phyloP scores from a whole-genome alignment of 2,113 vertebrate species.

The Mus spicilegus region DNA sequence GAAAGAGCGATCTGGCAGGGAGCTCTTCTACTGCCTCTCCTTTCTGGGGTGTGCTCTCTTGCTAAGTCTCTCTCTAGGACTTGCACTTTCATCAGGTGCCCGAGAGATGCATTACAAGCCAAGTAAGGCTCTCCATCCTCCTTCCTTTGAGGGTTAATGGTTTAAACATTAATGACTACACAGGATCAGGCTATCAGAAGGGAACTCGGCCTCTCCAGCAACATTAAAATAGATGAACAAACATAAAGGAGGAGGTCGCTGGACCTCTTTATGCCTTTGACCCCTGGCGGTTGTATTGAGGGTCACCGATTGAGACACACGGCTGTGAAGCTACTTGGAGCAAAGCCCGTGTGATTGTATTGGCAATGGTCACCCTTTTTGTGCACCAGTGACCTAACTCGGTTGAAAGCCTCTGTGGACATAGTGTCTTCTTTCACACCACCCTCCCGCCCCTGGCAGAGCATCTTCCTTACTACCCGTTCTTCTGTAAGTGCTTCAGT shows the following conservation, averaged over 20 bases:
- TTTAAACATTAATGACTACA: constrained; percentile 59
- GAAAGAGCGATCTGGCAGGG: not conserved
- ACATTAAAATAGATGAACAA: constrained; percentile 61
- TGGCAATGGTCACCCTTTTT: constrained; percentile 34
- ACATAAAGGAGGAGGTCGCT: constrained; percentile 65
- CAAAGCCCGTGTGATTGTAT: constrained; percentile 52
- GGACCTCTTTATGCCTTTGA: constrained; percentile 70
- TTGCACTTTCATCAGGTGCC: not conserved
- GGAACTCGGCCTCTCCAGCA: constrained; percentile 60
- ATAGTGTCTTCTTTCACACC: not conserved
- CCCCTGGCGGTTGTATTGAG: constrained; percentile 60
- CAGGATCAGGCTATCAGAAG: constrained; percentile 65
- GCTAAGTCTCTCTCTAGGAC: not conserved
- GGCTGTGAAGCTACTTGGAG: constrained; percentile 68
- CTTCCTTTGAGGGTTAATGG: constrained; percentile 58
- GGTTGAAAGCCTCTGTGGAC: not conserved
- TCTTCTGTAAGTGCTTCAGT: not conserved
- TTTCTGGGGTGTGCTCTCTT: not conserved
- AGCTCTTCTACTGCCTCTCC: not conserved
- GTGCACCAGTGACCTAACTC: not conserved
- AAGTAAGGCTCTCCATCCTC: not conserved
- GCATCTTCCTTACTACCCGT: not conserved
- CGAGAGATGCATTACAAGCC: not conserved
- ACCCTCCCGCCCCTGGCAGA: not conserved
- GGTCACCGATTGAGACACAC: constrained; percentile 53